Evolutionary conservation across 1,140 invertebrate genomes (phyloP), one percentile per base, ranked within the genome.

Genomic region (Cylas formicarius): DNA sequence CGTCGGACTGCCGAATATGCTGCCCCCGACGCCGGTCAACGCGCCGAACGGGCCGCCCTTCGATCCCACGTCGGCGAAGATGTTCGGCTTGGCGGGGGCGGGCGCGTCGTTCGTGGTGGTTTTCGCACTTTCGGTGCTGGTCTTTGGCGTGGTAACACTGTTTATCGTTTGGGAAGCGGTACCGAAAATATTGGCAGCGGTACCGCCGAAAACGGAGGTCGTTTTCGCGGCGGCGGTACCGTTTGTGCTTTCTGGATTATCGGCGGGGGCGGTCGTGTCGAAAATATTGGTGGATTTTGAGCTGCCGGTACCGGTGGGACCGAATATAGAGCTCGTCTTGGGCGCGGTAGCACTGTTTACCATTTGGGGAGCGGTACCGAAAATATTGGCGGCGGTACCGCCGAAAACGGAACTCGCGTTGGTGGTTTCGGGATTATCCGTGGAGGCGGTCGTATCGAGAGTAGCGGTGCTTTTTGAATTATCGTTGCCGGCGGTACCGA

Each of bases 1-100:
- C 9, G 52, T 19, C 21, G 43, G 47, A 13, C 29, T 48, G 11
- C 52, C 52, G 14, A 54, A 54, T 1, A 50, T 10, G 10, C 23
- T 47, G 34, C 43, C 42, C 10, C 44, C 33, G 4, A 31, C 16
- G 35, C 20, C n/a, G 9, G 20, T 13, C 20, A 14, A 16, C 21
- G 21, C 14, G 27, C 28, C 16, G 33, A 18, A 18, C 24, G 40
- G 6, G 26, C 32, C 27, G 4, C 36, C 14, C 9, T 21, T 45
- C 6, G 37, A 24, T 5, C 38, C 31, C 13, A 45, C 41, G 5
- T 23, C 20, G 27, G n/a, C 37, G 27, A 26, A 10, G 17, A 29
- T 24, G 21, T 28, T 33, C 11, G 24, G 28, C 10, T 14, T 6
- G 2, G 31, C 9, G 13, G 16, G 3, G 21, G 20, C 21, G 20